Evolutionary conservation across 2,113 vertebrate genomes (phyloP), one percentile per base, ranked within the genome.

Genomic region (Pao palembangensis): DNA sequence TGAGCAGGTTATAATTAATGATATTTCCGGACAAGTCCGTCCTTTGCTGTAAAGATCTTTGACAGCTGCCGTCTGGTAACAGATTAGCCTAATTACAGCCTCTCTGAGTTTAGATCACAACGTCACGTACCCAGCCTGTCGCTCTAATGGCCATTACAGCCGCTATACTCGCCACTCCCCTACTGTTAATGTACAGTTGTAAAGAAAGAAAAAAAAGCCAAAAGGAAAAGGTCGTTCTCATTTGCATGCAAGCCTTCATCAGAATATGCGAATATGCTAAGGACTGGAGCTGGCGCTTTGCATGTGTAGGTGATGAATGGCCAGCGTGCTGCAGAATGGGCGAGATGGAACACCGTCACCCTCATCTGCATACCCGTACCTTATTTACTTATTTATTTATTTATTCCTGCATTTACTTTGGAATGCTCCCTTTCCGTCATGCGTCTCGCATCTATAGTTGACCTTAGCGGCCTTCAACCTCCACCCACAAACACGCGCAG

Each of bases 261-360:
- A 98, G 93, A 95, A 95, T 95, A 96, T 97, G 94, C 92, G 94
- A 96, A 94, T 96, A 96, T 97, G 94, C 94, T 95, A 93, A 96
- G 94, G 93, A 95, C 91, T 77, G 71, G 92, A 91, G 93, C 91
- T 65, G 91, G 91, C 90, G 90, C 92, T 94, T 94, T 94, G 93
- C 94, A 93, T 92, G 93, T 92, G 87, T 91, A 93, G 92, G 94
- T 98, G 95, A 97, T 97, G 92, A 96, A 98, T 97, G 93, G 94
- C 93, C 90, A 87, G 90, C 72, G 82, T 87, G 90, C 92, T 88
- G 89, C 86, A 90, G 90, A 91, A 91, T 87, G 87, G 78, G 87
- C 83, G 90, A 93, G 94, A 94, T 89, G 91, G 91, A 90, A 92
- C 93, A 93, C 88, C 90, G 85, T 93, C 94, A 94, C 93, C 93